phyloP scores from a whole-genome alignment of 1,140 invertebrate species.

The Pseudomyrmex concolor region DNA sequence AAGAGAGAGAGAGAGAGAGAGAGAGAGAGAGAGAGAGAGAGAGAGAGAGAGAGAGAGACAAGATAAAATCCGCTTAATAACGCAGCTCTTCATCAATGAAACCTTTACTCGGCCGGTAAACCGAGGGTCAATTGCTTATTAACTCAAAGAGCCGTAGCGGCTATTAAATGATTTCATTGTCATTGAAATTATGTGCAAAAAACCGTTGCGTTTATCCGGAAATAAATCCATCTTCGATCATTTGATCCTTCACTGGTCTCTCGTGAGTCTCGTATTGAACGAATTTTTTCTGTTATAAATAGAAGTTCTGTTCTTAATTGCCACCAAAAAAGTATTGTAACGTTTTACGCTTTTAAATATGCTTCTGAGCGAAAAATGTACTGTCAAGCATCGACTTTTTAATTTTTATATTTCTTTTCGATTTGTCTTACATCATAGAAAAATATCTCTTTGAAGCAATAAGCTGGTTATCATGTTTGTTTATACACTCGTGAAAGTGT shows the following conservation, averaged over 20 bases:
- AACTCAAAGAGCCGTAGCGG: conserved; percentile 76
- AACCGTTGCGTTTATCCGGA: conserved; percentile 30
- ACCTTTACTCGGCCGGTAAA: conserved; percentile 74
- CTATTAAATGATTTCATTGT: conserved; percentile 73
- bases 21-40: no score
- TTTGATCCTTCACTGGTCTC: background rate
- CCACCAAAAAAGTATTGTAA: background rate
- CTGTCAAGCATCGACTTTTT: no score
- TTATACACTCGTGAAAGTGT: background rate
- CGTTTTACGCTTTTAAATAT: no score
- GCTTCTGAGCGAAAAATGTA: no score
- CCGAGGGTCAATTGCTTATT: conserved; percentile 84
- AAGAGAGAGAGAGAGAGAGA: no score
- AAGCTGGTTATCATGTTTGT: background rate
- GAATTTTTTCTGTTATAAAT: conserved; percentile 4
- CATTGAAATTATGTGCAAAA: conserved; percentile 63
- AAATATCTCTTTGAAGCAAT: background rate
- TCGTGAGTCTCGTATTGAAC: background rate
- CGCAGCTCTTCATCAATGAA: conserved; percentile 75
- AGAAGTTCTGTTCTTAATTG: background rate
- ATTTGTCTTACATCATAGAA: background rate
- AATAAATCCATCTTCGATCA: background rate
- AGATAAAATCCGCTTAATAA: conserved; percentile 70
- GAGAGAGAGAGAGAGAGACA: no score
- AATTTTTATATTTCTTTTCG: background rate